These are phyloP conservation scores for Conus ventricosus DNA, from an alignment of 1,140 invertebrate genomes.

Conservation along the genomic window DNA sequence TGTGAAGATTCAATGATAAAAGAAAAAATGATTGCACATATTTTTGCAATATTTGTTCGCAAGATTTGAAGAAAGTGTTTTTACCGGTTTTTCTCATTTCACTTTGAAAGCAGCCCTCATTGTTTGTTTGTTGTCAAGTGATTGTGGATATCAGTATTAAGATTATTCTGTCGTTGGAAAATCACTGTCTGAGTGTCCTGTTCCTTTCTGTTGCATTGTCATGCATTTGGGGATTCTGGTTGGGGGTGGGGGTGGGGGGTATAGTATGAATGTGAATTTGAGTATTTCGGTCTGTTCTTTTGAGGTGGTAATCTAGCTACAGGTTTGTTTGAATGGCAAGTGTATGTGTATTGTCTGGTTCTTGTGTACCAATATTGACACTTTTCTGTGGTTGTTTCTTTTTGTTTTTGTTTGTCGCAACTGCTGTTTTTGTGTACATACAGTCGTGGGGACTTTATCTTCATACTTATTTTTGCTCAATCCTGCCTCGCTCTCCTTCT, in stretches of 20 bases:
- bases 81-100: background rate
- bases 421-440: conserved; percentile 33
- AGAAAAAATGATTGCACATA: too few species aligned
- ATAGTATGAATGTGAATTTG: background rate
- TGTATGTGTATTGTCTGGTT: too few species aligned
- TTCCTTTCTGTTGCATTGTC: background rate
- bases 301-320: background rate
- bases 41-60: too few species aligned
- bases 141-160: background rate
- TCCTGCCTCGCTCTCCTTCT: conserved; percentile 62
- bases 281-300: background rate
- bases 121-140: background rate
- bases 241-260: background rate
- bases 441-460: conserved; percentile 65
- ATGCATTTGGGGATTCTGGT: background rate
- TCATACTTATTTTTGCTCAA: conserved; percentile 70
- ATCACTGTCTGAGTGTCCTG: background rate
- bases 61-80: too few species aligned
- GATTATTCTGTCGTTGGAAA: background rate
- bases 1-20: too few species aligned
- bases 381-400: background rate
- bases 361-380: background rate
- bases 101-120: background rate
- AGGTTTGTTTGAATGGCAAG: background rate
- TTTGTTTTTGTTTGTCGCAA: background rate